Base-by-base conservation (phyloP, 2,113 vertebrate genomes). In the Sciurus niger region DNA sequence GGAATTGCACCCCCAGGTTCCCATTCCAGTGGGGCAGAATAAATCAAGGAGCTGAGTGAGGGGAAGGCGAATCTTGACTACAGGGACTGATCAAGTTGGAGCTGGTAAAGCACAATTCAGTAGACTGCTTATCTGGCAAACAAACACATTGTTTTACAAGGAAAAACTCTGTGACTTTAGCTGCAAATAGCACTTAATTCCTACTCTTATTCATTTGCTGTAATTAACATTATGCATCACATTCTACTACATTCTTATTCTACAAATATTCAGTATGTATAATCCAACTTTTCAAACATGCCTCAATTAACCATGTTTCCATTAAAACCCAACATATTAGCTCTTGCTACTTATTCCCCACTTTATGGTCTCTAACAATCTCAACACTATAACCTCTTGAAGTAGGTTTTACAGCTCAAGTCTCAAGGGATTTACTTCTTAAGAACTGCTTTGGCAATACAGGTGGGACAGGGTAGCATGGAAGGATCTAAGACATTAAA, bases 231-330 rank as follows among this genome's bases (percentile, higher is more conserved):
- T 84, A 70, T 74, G 24, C 43, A 76, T 67, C 65, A 76, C 63
- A 70, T 67, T 84, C 85, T 68, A 77, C 40, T 48, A 55, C 46
- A 63, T 18, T 94, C 34, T 76, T 55, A 92, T 60, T 87, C 30
- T n/a, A 11, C 18, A 77, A 96, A 43, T 84, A 95, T 46, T 11
- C 43, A 43, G 10, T 60, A 92, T 30, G 3, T 48, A 76, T 73
- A 76, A 84, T 68, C 46, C 94, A 16, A 76, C 37, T 89, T 93
- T 93, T 76, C 65, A 97, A 91, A 90, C n/a, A 78, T 14, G 74
- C 63, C 89, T 95, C 79, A 82, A 85, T 32, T 78, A 78, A 89
- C 58, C 58, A 72, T 3, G 68, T 40, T 90, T 97, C 65, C 65
- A 84, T 70, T 82, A 53, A 83, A 94, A 77, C 22, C 9, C 55